Evolutionary conservation across 2,888 invertebrate genomes (phyloP).

Genomic region (Ennomos erosarius): DNA sequence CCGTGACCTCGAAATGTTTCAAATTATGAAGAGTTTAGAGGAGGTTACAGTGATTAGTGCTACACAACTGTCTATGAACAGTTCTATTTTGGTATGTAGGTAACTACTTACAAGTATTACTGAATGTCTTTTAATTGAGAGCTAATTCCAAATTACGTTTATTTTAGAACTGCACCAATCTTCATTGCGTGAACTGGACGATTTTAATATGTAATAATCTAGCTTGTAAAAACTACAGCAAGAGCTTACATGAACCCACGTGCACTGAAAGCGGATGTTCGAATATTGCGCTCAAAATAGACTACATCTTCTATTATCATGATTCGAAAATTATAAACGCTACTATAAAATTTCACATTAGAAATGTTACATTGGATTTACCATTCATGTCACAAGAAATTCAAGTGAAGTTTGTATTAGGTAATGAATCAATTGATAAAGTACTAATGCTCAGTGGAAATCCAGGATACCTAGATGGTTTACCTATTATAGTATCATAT

Average conservation of each 20-base stretch:
- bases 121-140: too few relatives aligned
- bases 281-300: conserved; percentile 64
- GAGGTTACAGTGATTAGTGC: conserved; percentile 63
- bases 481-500: conserved; percentile 85
- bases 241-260: conserved; percentile 59
- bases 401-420: conserved; percentile 61
- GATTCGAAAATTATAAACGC: conserved; percentile 66
- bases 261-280: conserved; percentile 65
- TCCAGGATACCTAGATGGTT: conserved; percentile 89
- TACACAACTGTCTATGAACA: conserved; percentile 56
- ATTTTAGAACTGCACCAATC: conserved; percentile 71
- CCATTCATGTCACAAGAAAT: conserved; percentile 65
- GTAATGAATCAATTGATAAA: conserved; percentile 57
- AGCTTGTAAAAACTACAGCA: conserved; percentile 60
- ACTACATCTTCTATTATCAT: conserved; percentile 67
- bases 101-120: background rate
- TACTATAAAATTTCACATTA: conserved; percentile 60
- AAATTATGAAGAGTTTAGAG: conserved; percentile 57
- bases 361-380: conserved; percentile 49
- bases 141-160: background rate
- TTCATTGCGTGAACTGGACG: conserved; percentile 72
- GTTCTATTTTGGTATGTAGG: conserved; percentile 68
- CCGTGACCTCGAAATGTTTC: conserved; percentile 70
- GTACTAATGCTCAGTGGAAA: conserved; percentile 87
- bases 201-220: conserved; percentile 58